A percentile compares a stretch with the other conserved stretches of the same genome.
These are phyloP conservation scores for Brachirus orientalis DNA, from an alignment of 2,113 vertebrate genomes.

Conservation along the genomic window DNA sequence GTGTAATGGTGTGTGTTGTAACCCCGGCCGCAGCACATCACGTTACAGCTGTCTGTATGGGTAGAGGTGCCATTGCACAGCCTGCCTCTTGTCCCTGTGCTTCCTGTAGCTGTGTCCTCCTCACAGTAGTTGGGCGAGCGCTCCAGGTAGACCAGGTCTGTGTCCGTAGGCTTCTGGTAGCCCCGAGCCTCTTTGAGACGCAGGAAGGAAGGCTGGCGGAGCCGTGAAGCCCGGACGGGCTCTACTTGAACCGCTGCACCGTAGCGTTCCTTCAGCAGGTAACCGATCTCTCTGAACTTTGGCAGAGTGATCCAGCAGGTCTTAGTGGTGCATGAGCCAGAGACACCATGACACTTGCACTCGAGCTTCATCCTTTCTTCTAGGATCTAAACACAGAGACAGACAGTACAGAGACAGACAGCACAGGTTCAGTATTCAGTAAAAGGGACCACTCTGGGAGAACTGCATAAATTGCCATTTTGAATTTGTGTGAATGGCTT, in stretches of 20 bases:
- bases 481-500: neutral
- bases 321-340: conserved; percentile 97
- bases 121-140: conserved; percentile 99
- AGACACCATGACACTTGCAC: conserved; percentile 97
- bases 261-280: conserved; percentile 95
- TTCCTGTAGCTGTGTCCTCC: conserved; percentile 91
- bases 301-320: conserved; percentile 98
- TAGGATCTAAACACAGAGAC: conserved; percentile 82
- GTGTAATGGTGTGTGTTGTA: conserved; percentile 98
- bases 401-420: conserved; percentile 33
- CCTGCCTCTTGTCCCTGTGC: conserved; percentile 92
- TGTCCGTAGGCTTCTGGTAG: conserved; percentile 96
- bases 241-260: conserved; percentile 93
- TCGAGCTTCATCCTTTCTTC: conserved; percentile 97
- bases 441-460: neutral
- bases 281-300: conserved; percentile 95
- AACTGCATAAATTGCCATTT: neutral
- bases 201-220: conserved; percentile 95
- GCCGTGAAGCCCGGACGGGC: conserved; percentile 91
- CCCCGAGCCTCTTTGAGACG: conserved; percentile 93
- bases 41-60: conserved; percentile 87
- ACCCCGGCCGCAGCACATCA: conserved; percentile 97
- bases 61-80: conserved; percentile 96
- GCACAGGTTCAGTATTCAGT: conserved; percentile 2
- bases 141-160: conserved; percentile 96